phyloP scores from a whole-genome alignment of 92 coral and sea anemone genomes.

The Heliopora coerulea region DNA sequence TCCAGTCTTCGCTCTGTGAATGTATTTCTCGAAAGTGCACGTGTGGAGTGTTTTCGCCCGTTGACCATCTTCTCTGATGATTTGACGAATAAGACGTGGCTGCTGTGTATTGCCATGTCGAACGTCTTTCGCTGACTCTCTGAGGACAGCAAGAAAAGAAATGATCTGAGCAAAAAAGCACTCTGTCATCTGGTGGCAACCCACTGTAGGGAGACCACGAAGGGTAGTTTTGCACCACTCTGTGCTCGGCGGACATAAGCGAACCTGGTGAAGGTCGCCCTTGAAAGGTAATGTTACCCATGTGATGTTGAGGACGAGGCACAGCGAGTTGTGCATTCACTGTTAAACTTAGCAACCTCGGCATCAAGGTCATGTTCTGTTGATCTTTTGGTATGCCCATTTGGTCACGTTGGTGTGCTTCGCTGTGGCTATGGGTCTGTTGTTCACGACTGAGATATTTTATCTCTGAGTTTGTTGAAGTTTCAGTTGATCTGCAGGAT shows the following conservation, averaged over 20 bases:
- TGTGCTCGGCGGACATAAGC: background rate
- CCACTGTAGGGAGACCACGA: background rate
- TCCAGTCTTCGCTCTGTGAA: too few relatives aligned
- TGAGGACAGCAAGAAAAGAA: background rate
- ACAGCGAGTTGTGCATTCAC: too few relatives aligned
- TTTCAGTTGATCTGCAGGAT: background rate
- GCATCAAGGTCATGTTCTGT: background rate
- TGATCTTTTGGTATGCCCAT: background rate
- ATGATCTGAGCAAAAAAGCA: too few relatives aligned
- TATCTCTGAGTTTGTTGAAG: background rate
- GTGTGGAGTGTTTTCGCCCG: background rate
- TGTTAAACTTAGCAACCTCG: too few relatives aligned
- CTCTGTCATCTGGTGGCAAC: background rate
- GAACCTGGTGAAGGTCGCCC: background rate
- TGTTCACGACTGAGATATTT: background rate
- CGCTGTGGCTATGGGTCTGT: background rate
- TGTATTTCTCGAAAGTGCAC: too few relatives aligned
- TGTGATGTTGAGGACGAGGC: background rate
- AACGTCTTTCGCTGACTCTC: background rate
- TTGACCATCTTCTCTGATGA: background rate
- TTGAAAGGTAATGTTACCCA: too few relatives aligned
- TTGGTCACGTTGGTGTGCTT: background rate
- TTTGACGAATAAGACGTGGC: background rate
- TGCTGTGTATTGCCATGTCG: background rate
- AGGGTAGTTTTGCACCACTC: background rate